Evolutionary conservation across 2,888 invertebrate genomes (phyloP), one percentile per base, ranked within the genome.

Genomic region (Hypolimnas misippus): DNA sequence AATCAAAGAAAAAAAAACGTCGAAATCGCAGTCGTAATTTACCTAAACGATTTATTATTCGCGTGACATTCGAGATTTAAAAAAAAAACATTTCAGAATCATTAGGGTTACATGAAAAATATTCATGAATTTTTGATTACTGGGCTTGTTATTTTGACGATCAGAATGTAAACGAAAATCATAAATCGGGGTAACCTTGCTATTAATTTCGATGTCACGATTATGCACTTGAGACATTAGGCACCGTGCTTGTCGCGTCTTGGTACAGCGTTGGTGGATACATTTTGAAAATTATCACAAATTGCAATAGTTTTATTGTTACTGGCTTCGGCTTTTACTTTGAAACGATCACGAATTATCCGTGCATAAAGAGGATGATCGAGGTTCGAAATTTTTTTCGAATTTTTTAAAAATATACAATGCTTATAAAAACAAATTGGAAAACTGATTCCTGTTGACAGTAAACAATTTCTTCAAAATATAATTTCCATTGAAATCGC

Each of bases 241-340:
- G 8, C 17, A 31, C 63, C 65, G 75, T 76, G 57, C 76, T 75
- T 70, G 75, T 53, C 71, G 70, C 72, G 69, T 29, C 59, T 51
- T 58, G 72, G 76, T 66, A 76, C 76, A 64, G 54, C 10, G 10
- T 12, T 29, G 40, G 14, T 49, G 50, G 58, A 19, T 33, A n/a
- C n/a, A 33, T 8, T 25, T 46, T 25, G 17, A 46, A 44, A 49
- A 49, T 63, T 42, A 14, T 52, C 42, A 1, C 10, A 46, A n/a
- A 14, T 29, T 17, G 42, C 19, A 35, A 17, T 10, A 10, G 31
- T 46, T 6, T 51, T 29, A 14, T 44, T 14, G 16, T 33, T 52
- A n/a, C 1, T 14, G 14, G 51, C 5, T 42, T 17, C 3, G n/a
- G 29, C 16, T 33, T 33, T 35, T 29, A 29, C 40, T 25, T 29